Evolutionary conservation across 2,797 vertebrate species (phyloP), one percentile per base, ranked within the genome.

Genomic region (Cottoperca gobio): DNA sequence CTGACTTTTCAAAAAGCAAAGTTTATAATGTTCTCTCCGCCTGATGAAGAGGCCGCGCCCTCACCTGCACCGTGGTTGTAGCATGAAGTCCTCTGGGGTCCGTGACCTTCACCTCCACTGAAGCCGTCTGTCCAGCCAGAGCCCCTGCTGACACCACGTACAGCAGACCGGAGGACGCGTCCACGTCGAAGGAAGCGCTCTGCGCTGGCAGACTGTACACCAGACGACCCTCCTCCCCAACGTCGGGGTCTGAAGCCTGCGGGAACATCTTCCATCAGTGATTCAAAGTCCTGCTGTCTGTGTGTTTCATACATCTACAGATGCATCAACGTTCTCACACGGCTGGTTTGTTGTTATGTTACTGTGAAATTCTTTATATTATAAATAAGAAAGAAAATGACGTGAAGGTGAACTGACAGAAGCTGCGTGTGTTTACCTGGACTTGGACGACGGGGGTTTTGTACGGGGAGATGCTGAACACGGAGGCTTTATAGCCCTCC

Each of bases 221-320:
- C 79, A 97, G 86, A 46, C 6, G 37, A 28, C 82, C 87, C 0
- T 71, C 88, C 0, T 91, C 90, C 17, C 87, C 88, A 0, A 86
- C 70, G 35, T 95, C 95, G 3, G 91, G 94, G 79, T 96, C 95
- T 46, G 62, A 87, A 3, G 96, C 95, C 96, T 96, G 88, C 17
- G 26, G 67, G 19, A 5, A 24, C 33, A 24, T 8, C 14, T 8
- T 23, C 21, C 48, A 23, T 57, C 33, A 52, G 14, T 8, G 48
- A 24, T 46, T 21, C 46, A 0, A 21, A 46, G 45, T 46, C 45
- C 45, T 10, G 21, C 45, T 46, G n/a, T n/a, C n/a, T n/a, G n/a
- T n/a, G n/a, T n/a, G n/a, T n/a, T n/a, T n/a, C n/a, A n/a, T n/a
- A n/a, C n/a, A n/a, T n/a, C n/a, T n/a, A n/a, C n/a, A n/a, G n/a